Evolutionary conservation across 2,797 vertebrate species (phyloP).

Genomic region (Cyprinodon diabolis): DNA sequence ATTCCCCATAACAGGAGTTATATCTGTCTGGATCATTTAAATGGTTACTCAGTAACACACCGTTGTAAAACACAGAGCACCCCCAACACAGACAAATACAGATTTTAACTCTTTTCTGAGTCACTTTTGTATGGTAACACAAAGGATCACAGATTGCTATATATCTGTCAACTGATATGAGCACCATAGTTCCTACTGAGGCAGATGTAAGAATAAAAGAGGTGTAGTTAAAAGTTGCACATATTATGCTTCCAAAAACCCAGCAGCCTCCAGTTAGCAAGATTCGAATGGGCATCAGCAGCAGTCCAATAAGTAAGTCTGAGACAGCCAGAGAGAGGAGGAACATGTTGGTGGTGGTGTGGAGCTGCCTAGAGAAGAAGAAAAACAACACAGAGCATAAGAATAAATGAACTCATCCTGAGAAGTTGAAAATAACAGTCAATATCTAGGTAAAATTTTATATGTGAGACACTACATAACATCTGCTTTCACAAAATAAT

Average conservation of each 20-base stretch:
- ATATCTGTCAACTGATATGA: slow-evolving; percentile 50
- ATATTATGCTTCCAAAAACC: slow-evolving; percentile 49
- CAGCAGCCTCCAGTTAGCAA: slow-evolving; percentile 45
- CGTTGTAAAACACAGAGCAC: too few relatives aligned
- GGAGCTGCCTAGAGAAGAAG: slow-evolving; percentile 51
- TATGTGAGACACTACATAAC: too few relatives aligned
- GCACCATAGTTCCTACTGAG: slow-evolving; percentile 46
- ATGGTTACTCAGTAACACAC: too few relatives aligned
- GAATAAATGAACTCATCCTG: too few relatives aligned
- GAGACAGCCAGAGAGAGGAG: slow-evolving; percentile 57
- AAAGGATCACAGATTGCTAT: slow-evolving; percentile 17
- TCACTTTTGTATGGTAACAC: slow-evolving; percentile 33
- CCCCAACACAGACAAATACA: neutral
- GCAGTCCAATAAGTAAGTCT: slow-evolving; percentile 48
- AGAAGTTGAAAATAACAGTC: too few relatives aligned
- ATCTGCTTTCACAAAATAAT: too few relatives aligned
- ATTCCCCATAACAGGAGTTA: too few relatives aligned
- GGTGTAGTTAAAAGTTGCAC: slow-evolving; percentile 24
- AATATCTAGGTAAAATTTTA: too few relatives aligned
- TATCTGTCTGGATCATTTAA: too few relatives aligned
- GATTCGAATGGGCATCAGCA: slow-evolving; percentile 44
- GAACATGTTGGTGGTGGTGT: slow-evolving; percentile 56
- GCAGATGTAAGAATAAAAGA: slow-evolving; percentile 25
- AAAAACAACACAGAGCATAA: neutral
- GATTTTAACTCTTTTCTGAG: slow-evolving; percentile 20